Conservation (phyloP, 2,888 invertebrate genomes). For the Patella caerulea region DNA sequence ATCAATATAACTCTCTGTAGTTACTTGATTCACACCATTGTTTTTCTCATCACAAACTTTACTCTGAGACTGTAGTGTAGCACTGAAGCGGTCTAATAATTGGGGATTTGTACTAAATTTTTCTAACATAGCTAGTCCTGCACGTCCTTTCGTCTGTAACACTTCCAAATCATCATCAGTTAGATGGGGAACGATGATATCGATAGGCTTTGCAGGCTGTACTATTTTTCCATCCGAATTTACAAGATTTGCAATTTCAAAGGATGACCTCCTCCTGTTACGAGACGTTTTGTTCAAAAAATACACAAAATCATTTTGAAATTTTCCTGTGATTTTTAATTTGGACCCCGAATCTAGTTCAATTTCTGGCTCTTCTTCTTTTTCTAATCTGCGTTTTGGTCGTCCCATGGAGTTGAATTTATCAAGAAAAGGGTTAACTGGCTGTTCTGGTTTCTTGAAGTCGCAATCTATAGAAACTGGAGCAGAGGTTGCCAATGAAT, state of each 20-base stretch:
- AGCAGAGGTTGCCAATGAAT: background rate
- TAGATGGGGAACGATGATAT: conserved; percentile 62
- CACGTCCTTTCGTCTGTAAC: conserved; percentile 41
- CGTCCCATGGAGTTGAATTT: conserved; percentile 30
- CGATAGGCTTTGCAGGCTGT: conserved; percentile 58
- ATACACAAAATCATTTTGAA: conserved; percentile 71
- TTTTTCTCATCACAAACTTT: background rate
- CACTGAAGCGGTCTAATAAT: conserved; percentile 1
- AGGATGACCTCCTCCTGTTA: conserved; percentile 55
- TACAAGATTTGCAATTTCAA: conserved; percentile 39
- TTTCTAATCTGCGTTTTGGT: conserved; percentile 25
- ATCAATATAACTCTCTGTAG: conserved; percentile 26
- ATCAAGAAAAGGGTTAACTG: conserved; percentile 3
- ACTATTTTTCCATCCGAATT: conserved; percentile 48
- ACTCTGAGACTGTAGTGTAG: background rate
- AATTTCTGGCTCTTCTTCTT: conserved; percentile 26
- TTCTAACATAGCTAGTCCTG: conserved; percentile 22
- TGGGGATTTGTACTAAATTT: conserved; percentile 2
- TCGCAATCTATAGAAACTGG: background rate
- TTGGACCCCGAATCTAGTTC: conserved; percentile 49
- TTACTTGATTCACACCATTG: background rate
- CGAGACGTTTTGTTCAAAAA: conserved; percentile 66
- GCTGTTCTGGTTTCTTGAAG: conserved; percentile 5
- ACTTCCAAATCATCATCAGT: conserved; percentile 64
- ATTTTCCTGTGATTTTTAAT: conserved; percentile 70